Conservation (phyloP, 2,797 vertebrate genomes). For the Oreochromis mossambicus region DNA sequence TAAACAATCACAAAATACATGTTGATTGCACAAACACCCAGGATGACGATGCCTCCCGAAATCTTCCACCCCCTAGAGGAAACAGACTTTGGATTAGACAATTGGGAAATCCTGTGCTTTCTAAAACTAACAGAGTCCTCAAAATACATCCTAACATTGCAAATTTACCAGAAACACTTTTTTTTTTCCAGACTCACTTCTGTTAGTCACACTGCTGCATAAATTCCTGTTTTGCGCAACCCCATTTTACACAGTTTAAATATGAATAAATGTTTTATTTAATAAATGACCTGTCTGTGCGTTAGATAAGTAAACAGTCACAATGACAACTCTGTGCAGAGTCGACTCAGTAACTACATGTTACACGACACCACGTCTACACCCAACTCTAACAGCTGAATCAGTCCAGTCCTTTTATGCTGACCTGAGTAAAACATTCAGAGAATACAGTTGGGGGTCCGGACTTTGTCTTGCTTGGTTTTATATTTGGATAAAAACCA, state of each 20-base stretch:
- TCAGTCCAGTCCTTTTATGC: neutral
- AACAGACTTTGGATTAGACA: neutral
- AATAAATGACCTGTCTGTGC: neutral
- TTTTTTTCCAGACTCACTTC: neutral
- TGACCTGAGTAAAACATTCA: neutral
- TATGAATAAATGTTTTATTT: neutral
- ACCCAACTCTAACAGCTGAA: neutral
- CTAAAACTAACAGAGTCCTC: neutral
- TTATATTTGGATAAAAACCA: neutral
- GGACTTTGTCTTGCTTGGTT: neutral
- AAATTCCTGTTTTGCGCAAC: neutral
- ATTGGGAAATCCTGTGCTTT: neutral
- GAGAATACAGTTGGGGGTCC: neutral
- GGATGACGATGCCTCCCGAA: slow-evolving; percentile 78
- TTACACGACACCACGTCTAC: neutral
- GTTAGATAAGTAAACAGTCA: neutral
- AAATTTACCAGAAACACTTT: neutral
- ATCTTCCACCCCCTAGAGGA: slow-evolving; percentile 83
- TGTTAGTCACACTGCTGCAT: neutral
- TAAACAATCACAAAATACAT: slow-evolving; percentile 92
- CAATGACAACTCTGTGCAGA: neutral
- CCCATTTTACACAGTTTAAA: neutral
- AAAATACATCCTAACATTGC: neutral
- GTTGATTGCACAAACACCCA: slow-evolving; percentile 88
- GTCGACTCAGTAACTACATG: neutral